phyloP scores from a whole-genome alignment of 1,140 invertebrate genomes.

The Steinernema feltiae region DNA sequence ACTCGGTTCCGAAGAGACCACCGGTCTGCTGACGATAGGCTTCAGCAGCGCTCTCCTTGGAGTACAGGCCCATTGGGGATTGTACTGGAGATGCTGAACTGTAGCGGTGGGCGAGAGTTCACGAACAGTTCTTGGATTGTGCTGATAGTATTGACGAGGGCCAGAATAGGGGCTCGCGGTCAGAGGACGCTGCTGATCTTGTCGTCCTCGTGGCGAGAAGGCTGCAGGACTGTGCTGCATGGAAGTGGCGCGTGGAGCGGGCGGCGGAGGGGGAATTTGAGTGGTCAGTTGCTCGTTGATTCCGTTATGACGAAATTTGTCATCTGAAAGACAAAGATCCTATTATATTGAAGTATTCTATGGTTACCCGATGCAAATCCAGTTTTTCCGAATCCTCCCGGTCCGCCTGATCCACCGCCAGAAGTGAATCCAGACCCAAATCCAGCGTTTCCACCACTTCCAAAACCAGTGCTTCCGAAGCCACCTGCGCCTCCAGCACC shows the following conservation, averaged over 20 bases:
- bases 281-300: neutral
- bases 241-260: neutral
- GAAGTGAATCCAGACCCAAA: neutral
- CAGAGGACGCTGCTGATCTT: neutral
- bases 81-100: conserved; percentile 46
- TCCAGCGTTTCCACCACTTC: neutral
- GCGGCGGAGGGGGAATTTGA: neutral
- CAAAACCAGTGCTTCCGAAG: neutral
- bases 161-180: conserved; percentile 13
- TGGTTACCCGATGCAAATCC: neutral
- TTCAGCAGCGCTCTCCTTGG: conserved; percentile 46
- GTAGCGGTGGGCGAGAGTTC: conserved; percentile 40
- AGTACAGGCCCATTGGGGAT: conserved; percentile 47
- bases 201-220: neutral
- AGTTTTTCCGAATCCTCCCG: neutral
- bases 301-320: neutral
- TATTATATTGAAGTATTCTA: too few species aligned
- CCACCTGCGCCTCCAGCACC: too few species aligned
- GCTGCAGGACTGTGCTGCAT: conserved; percentile 6
- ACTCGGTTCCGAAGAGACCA: conserved; percentile 15
- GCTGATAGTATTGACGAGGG: conserved; percentile 20
- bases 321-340: neutral
- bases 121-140: conserved; percentile 27
- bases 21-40: conserved; percentile 48
- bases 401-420: neutral